Evolutionary conservation across 2,113 vertebrate species (phyloP), one percentile per base, ranked within the genome.

Genomic region (Austrofundulus limnaeus): DNA sequence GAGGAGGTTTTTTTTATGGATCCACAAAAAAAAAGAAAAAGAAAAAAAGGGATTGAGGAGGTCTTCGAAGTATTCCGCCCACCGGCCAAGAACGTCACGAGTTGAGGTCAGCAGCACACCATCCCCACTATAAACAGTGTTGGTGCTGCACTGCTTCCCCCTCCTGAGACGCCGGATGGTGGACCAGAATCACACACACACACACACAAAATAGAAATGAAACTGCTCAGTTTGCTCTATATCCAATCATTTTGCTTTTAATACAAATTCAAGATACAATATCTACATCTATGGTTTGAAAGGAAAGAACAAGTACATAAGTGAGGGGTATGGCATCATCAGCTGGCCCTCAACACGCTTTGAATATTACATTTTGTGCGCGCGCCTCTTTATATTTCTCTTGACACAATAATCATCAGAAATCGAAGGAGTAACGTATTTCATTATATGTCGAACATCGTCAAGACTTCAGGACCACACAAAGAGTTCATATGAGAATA

Each of bases 181-280:
- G n/a, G n/a, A n/a, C n/a, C n/a, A n/a, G n/a, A n/a, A n/a, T n/a
- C n/a, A n/a, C n/a, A n/a, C n/a, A n/a, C n/a, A n/a, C n/a, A n/a
- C n/a, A n/a, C n/a, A n/a, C 47, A 56, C 67, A 68, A 38, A 25
- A 69, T 23, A 75, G 34, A 34, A 78, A 62, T 23, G 53, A 73
- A 65, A 24, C 55, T 39, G 76, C 70, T 63, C 54, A 15, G 84
- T 71, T 75, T 83, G 81, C 81, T 80, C 71, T 83, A 84, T 89
- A 75, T 90, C 92, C 92, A 91, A 94, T 94, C 92, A 93, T 93
- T 91, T 91, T 94, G 86, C 93, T 94, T 96, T 97, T 97, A 96
- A 97, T 98, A 98, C 94, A 98, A 98, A 98, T 93, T 95, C 84
- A 91, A 95, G 94, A 87, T 91, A 91, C 87, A 89, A 93, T 96